Evolutionary conservation across 2,113 vertebrate genomes (phyloP).

Genomic region (Callipepla californica): DNA sequence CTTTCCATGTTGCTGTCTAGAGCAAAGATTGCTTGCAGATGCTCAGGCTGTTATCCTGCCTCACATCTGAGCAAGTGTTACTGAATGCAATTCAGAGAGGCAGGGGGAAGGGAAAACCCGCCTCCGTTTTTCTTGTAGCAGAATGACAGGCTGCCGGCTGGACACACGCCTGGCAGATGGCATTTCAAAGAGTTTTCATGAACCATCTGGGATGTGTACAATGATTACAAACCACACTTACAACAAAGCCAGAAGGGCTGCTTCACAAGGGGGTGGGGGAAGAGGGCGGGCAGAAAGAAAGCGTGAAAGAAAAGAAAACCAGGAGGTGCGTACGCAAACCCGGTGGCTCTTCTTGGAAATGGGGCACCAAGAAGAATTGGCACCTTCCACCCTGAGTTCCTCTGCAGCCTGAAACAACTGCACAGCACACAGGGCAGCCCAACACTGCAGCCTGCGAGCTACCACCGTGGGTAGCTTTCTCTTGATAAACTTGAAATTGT

Average conservation of each 20-base stretch:
- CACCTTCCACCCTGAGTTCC: not conserved
- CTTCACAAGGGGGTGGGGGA: constrained; percentile 49
- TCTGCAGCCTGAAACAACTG: not conserved
- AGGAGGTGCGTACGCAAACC: constrained; percentile 46
- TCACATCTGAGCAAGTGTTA: constrained; percentile 66
- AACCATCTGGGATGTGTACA: constrained; percentile 87
- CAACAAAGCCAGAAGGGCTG: constrained; percentile 83
- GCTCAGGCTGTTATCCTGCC: constrained; percentile 39
- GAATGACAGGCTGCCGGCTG: constrained; percentile 83
- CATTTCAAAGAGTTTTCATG: constrained; percentile 84
- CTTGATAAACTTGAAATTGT: not conserved
- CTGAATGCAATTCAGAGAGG: constrained; percentile 30
- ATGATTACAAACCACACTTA: constrained; percentile 81
- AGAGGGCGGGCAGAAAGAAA: constrained; percentile 10
- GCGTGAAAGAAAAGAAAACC: not conserved
- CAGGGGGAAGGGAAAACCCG: constrained; percentile 68
- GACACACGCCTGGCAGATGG: constrained; percentile 90
- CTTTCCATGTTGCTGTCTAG: constrained; percentile 23
- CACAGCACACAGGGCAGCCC: not conserved
- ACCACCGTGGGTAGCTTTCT: not conserved
- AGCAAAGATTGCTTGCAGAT: constrained; percentile 67
- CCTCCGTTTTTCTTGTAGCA: constrained; percentile 77
- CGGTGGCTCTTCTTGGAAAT: constrained; percentile 45
- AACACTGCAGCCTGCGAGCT: not conserved
- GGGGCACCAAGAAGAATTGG: not conserved